These are phyloP conservation scores for Chaetodon auriga DNA, from an alignment of 2,113 vertebrate genomes.

Conservation along the genomic window DNA sequence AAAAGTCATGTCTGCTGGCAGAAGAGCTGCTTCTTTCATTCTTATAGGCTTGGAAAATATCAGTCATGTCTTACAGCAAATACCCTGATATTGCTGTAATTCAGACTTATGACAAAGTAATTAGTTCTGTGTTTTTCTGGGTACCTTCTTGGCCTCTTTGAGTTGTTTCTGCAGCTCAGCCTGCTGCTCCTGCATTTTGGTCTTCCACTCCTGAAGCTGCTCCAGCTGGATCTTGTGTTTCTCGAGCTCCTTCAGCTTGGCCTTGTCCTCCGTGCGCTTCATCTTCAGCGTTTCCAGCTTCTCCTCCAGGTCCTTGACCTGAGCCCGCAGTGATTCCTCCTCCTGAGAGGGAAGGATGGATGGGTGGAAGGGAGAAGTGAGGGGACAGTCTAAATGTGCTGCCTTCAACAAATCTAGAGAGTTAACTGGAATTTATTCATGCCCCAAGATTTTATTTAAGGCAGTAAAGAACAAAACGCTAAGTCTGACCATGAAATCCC, in stretches of 20 bases:
- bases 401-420: background rate
- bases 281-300: constrained; percentile 95
- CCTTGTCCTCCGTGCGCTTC: constrained; percentile 95
- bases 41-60: background rate
- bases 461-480: background rate
- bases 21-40: background rate
- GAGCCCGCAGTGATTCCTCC: constrained; percentile 90
- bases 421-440: background rate
- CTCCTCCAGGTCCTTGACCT: constrained; percentile 97
- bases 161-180: constrained; percentile 94
- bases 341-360: constrained; percentile 79
- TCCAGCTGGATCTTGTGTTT: constrained; percentile 98
- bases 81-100: background rate
- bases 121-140: background rate
- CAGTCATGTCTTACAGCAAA: background rate
- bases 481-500: constrained; percentile 3
- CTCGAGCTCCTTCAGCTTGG: constrained; percentile 97
- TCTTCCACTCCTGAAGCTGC: constrained; percentile 98
- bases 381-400: background rate
- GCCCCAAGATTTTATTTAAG: background rate
- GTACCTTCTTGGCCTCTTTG: constrained; percentile 96
- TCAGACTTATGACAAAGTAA: accelerated
- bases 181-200: constrained; percentile 98
- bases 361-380: background rate
- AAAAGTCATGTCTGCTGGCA: background rate